Evolutionary conservation across 37 sponge, comb jelly and placozoan genomes (phyloP).

Genomic region (Halichondria panicea): DNA sequence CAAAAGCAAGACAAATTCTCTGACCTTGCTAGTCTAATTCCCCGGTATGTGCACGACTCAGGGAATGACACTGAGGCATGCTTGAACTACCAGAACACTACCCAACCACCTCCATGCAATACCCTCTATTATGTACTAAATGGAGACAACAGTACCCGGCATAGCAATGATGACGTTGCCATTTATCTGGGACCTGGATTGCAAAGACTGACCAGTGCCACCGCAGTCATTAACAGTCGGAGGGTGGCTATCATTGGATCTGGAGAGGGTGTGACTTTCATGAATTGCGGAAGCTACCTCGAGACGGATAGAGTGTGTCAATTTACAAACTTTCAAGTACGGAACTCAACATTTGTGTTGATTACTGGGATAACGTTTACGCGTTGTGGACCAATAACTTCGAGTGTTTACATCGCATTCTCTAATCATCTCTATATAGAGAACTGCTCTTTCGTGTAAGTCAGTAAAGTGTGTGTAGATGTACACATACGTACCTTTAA

Average conservation of each 20-base stretch:
- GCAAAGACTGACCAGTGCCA: background rate
- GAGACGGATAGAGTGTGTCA: background rate
- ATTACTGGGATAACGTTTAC: conserved; percentile 54
- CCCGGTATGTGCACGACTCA: no score
- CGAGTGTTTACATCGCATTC: conserved; percentile 16
- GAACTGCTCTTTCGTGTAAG: conserved; percentile 53
- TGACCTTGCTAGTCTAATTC: background rate
- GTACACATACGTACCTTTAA: background rate
- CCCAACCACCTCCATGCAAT: background rate
- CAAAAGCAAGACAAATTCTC: background rate
- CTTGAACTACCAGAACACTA: background rate
- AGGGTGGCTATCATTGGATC: conserved; percentile 35
- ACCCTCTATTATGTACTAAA: conserved; percentile 23
- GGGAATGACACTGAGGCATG: conserved; percentile 7
- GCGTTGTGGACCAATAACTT: conserved; percentile 44
- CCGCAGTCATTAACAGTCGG: background rate
- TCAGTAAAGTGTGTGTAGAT: background rate
- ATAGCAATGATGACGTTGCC: background rate
- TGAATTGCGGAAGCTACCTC: conserved; percentile 18
- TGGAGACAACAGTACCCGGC: background rate
- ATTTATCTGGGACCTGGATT: background rate
- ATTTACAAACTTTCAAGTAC: conserved; percentile 33
- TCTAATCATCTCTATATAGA: conserved; percentile 27
- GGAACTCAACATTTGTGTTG: conserved; percentile 23
- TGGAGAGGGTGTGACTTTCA: background rate